Conservation (phyloP, 2,113 vertebrate species). For the Gasterosteus nipponicus region DNA sequence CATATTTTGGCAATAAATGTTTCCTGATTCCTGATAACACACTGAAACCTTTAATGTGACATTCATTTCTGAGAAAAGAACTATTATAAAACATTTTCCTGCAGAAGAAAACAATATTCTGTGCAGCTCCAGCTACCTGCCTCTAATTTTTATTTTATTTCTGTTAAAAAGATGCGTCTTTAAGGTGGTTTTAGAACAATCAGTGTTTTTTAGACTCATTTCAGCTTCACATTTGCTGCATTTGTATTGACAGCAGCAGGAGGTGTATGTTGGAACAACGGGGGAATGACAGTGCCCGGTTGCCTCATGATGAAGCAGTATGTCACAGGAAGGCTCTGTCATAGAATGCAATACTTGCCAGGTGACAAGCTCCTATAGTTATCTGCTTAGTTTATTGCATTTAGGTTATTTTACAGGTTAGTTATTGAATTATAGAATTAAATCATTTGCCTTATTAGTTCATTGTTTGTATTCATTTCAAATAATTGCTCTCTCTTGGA, state of each 20-base stretch:
- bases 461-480: background rate
- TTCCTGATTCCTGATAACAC: background rate
- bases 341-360: background rate
- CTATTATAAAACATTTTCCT: conserved; percentile 7
- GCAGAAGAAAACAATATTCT: background rate
- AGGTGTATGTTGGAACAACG: background rate
- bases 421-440: background rate
- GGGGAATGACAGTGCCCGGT: background rate
- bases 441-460: background rate
- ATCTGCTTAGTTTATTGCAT: background rate
- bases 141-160: conserved; percentile 7
- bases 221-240: background rate
- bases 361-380: background rate
- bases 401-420: background rate
- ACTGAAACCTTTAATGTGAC: background rate
- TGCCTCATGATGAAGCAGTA: background rate
- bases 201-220: background rate
- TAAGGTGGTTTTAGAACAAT: background rate
- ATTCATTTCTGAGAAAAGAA: conserved; percentile 10
- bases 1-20: no score
- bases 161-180: background rate
- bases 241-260: background rate
- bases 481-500: background rate
- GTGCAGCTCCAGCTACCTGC: background rate
- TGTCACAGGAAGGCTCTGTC: background rate